Percentiles rank a stretch among this genome's conserved stretches.
Evolutionary conservation across 2,113 vertebrate species (phyloP).

Genomic region (Perca fluviatilis): DNA sequence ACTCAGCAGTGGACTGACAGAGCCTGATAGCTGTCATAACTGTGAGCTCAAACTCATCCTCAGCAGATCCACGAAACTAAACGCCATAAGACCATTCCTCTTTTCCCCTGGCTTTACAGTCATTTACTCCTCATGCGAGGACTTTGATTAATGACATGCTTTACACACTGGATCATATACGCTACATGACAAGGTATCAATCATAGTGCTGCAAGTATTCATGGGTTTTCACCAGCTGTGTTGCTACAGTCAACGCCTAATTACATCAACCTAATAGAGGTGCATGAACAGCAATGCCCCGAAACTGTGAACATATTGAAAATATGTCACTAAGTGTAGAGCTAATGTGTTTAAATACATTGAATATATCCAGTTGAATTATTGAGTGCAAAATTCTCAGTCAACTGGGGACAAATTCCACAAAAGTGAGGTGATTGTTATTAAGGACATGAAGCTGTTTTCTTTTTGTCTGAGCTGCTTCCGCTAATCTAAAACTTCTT

Average conservation of each 20-base stretch:
- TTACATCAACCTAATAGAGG: conserved; percentile 63
- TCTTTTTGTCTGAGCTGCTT: conserved; percentile 25
- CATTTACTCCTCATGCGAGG: conserved; percentile 46
- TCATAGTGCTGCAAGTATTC: conserved; percentile 57
- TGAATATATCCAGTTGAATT: conserved; percentile 30
- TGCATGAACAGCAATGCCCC: conserved; percentile 53
- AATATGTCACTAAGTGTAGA: conserved; percentile 48
- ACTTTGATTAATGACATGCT: conserved; percentile 70
- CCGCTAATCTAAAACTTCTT: conserved; percentile 48
- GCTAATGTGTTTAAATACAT: conserved; percentile 40
- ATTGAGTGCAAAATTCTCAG: conserved; percentile 3
- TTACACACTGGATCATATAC: conserved; percentile 45
- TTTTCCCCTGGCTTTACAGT: conserved; percentile 36
- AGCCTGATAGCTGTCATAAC: conserved; percentile 57
- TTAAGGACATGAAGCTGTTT: conserved; percentile 50
- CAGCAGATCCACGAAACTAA: conserved; percentile 52
- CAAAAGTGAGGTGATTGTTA: conserved; percentile 58
- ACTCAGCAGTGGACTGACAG: conserved; percentile 64
- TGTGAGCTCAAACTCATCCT: conserved; percentile 56
- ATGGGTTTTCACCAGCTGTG: conserved; percentile 43
- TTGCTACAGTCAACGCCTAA: conserved; percentile 57
- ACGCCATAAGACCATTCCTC: conserved; percentile 25
- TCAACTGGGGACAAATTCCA: conserved; percentile 33
- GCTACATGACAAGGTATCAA: conserved; percentile 63
- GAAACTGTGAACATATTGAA: conserved; percentile 55